A percentile compares a stretch with the other conserved stretches of the same genome.
These are phyloP conservation scores for Oncorhynchus masou DNA, from an alignment of 2,113 vertebrate species.

Conservation along the genomic window DNA sequence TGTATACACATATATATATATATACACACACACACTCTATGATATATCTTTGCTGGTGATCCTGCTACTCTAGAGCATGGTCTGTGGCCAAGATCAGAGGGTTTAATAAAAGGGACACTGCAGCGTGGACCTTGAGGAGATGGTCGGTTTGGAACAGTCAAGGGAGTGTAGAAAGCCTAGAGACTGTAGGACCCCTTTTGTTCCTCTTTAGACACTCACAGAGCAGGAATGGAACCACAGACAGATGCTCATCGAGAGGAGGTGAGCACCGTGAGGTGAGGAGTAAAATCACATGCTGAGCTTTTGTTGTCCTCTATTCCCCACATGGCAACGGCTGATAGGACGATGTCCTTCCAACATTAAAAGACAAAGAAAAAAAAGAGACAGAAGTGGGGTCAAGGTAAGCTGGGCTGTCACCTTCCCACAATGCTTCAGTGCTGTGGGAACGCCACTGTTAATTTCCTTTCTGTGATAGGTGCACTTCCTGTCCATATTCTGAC, in stretches of 20 bases:
- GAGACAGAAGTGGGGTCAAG: slow-evolving; percentile 32
- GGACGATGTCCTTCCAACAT: slow-evolving; percentile 56
- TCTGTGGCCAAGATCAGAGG: slow-evolving; percentile 28
- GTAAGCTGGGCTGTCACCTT: slow-evolving; percentile 29
- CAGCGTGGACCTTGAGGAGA: slow-evolving; percentile 57
- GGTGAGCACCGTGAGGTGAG: slow-evolving; percentile 52
- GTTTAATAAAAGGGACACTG: slow-evolving; percentile 61
- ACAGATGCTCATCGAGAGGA: slow-evolving; percentile 57
- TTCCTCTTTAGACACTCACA: slow-evolving; percentile 52
- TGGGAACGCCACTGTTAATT: slow-evolving; percentile 32
- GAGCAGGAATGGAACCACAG: slow-evolving; percentile 62
- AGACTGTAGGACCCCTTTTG: slow-evolving; percentile 35
- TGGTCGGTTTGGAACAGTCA: slow-evolving; percentile 64
- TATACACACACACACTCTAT: background rate
- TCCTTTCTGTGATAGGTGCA: slow-evolving; percentile 37
- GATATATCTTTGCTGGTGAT: slow-evolving; percentile 13
- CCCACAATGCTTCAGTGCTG: slow-evolving; percentile 52
- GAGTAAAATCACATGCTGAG: slow-evolving; percentile 68
- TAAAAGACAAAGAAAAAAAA: slow-evolving; percentile 26
- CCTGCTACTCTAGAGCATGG: slow-evolving; percentile 24
- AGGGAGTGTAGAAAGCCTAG: slow-evolving; percentile 58
- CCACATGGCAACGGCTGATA: slow-evolving; percentile 54
- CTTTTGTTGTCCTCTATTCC: slow-evolving; percentile 40
- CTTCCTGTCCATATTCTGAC: slow-evolving; percentile 37
- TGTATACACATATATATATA: too few relatives aligned